Evolutionary conservation across 2,113 vertebrate species (phyloP).

Genomic region (Leuciscus idus): DNA sequence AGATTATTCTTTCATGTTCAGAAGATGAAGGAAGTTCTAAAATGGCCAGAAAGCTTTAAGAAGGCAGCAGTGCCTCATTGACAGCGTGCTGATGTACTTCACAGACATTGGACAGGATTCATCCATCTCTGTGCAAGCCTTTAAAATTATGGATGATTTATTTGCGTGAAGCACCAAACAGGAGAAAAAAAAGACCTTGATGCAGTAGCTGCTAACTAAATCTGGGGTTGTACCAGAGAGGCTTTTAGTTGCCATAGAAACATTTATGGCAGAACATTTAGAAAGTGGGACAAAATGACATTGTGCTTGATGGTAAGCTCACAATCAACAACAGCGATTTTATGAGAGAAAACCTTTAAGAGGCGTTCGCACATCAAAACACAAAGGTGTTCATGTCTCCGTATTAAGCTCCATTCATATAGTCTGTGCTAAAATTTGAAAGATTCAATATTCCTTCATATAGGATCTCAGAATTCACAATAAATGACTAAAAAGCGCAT

Average conservation of each 20-base stretch:
- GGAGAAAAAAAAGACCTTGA: constrained; percentile 46
- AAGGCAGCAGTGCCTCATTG: background rate
- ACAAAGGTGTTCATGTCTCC: background rate
- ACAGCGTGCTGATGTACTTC: constrained; percentile 1
- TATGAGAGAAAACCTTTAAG: constrained; percentile 5
- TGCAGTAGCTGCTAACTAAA: constrained; percentile 60
- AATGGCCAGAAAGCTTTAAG: background rate
- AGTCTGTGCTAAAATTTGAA: background rate
- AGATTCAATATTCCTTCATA: background rate
- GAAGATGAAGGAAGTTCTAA: background rate
- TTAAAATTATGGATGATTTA: constrained; percentile 31
- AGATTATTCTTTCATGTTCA: background rate
- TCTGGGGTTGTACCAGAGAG: constrained; percentile 60
- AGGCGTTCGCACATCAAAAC: background rate
- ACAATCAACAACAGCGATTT: constrained; percentile 40
- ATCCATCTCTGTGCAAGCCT: background rate
- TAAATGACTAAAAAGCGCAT: too few species aligned
- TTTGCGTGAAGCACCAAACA: constrained; percentile 40
- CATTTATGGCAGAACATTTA: constrained; percentile 66
- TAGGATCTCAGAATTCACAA: background rate
- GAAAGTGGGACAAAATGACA: constrained; percentile 27
- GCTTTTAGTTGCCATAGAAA: constrained; percentile 79
- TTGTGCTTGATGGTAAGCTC: constrained; percentile 57
- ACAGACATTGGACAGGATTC: constrained; percentile 9
- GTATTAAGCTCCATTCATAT: background rate